Base-by-base conservation (phyloP, 2,113 vertebrate genomes). In the Astatotilapia flaviijosephi region DNA sequence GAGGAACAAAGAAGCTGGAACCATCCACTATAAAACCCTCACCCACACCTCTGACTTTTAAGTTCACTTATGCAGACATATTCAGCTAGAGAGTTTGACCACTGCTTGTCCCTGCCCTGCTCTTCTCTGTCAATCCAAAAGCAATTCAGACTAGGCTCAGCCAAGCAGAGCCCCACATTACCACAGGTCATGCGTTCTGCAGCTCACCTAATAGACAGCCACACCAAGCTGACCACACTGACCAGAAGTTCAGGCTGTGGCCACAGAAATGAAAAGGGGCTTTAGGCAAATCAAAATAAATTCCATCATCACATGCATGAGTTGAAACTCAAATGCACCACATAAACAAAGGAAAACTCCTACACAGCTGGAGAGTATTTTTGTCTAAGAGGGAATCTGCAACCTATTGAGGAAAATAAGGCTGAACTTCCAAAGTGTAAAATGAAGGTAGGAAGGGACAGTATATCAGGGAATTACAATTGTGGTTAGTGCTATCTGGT, bases 231-330 rank as follows among this genome's bases (percentile, higher is more conserved):
- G 60, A 88, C 62, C 54, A 75, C 19, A 26, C 86, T n/a, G 62
- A 88, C 73, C 54, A 70, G 42, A 73, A 37, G 55, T 21, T 80
- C 42, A 26, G 19, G 40, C 70, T 31, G 70, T 49, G 42, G 15
- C 21, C 47, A 21, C 9, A 56, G 83, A 6, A 28, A 35, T 47
- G 35, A 40, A 49, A 31, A 55, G 21, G 60, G 47, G 11, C 19
- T 51, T 26, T 14, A 58, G 85, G 75, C 79, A 84, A 89, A 88
- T 53, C 42, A 70, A 92, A 93, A 94, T 83, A 92, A 90, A 93
- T 84, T 79, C 23, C 55, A 75, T 77, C 62, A 80, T 82, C 83
- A 79, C 79, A 54, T 33, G 65, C 84, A 85, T 37, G 26, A 79
- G 8, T 28, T 56, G 19, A 87, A 87, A 79, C 40, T 87, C 7